phyloP scores from a whole-genome alignment of 2,888 invertebrate genomes.

The Melikaiella ostensackeni region DNA sequence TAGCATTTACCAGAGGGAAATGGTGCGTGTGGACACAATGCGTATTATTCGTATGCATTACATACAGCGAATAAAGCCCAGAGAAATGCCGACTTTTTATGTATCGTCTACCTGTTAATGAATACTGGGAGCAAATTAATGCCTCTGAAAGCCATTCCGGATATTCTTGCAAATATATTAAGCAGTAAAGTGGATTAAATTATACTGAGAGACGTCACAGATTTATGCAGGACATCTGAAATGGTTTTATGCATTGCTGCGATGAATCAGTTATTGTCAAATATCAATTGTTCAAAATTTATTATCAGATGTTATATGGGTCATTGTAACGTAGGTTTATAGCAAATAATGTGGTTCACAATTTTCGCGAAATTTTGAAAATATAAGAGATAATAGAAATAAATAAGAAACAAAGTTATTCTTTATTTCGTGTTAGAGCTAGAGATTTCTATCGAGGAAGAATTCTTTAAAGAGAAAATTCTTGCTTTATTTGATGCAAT shows the following conservation, averaged over 20 bases:
- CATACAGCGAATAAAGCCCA: conserved; percentile 31
- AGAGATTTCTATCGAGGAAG: too few species aligned
- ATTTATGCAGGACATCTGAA: conserved; percentile 4
- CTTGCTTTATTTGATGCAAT: too few species aligned
- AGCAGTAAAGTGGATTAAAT: conserved; percentile 12
- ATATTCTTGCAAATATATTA: conserved; percentile 32
- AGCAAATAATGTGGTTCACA: too few species aligned
- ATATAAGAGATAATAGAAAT: too few species aligned
- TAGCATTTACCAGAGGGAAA: conserved; percentile 13
- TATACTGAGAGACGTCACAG: conserved; percentile 1
- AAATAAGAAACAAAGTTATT: too few species aligned
- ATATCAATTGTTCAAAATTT: background rate
- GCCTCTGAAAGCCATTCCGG: conserved; percentile 30
- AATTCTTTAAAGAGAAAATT: too few species aligned
- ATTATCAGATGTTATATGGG: background rate
- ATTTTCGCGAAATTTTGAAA: too few species aligned
- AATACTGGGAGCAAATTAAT: conserved; percentile 27
- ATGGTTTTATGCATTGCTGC: background rate
- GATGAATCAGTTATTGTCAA: background rate
- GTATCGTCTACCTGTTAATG: conserved; percentile 22
- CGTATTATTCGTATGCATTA: conserved; percentile 30
- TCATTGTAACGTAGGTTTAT: too few species aligned
- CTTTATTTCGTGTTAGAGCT: too few species aligned
- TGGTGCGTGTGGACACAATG: conserved; percentile 26
- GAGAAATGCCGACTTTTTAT: conserved; percentile 29